Percentiles rank a stretch among this genome's conserved stretches.
Conservation (phyloP, 2,888 invertebrate genomes). For the Scaptomyza polygonia region DNA sequence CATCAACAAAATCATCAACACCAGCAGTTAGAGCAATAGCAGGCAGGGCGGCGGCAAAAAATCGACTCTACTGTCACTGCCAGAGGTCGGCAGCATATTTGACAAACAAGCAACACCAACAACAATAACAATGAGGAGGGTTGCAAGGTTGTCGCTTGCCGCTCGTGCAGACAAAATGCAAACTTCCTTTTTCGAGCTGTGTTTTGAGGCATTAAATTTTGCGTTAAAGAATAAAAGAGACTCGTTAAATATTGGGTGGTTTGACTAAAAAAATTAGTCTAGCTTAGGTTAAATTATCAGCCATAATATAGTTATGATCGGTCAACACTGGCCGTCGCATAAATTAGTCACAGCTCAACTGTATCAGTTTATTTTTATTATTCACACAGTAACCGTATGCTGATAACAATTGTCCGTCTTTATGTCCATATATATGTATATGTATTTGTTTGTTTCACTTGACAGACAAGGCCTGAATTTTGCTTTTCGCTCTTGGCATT, state of each 20-base stretch:
- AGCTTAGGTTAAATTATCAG: slow-evolving; percentile 58
- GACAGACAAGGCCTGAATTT: slow-evolving; percentile 40
- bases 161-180: slow-evolving; percentile 65
- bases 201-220: slow-evolving; percentile 53
- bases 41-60: slow-evolving; percentile 43
- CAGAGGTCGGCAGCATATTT: slow-evolving; percentile 71
- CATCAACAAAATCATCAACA: slow-evolving; percentile 78
- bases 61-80: slow-evolving; percentile 34
- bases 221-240: slow-evolving; percentile 4
- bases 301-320: slow-evolving; percentile 69
- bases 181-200: slow-evolving; percentile 61
- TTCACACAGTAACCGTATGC: slow-evolving; percentile 44
- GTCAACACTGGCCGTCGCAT: slow-evolving; percentile 61
- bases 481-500: slow-evolving; percentile 15
- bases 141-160: slow-evolving; percentile 63
- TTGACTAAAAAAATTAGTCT: slow-evolving; percentile 70
- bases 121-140: slow-evolving; percentile 46
- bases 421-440: neutral
- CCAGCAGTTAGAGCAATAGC: slow-evolving; percentile 34
- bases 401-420: slow-evolving; percentile 54
- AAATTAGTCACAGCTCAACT: slow-evolving; percentile 66
- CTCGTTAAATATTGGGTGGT: slow-evolving; percentile 63
- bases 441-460: slow-evolving; percentile 12
- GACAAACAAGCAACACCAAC: slow-evolving; percentile 83
- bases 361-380: slow-evolving; percentile 28